phyloP scores from a whole-genome alignment of 2,888 invertebrate genomes.

The Molorchus minor region DNA sequence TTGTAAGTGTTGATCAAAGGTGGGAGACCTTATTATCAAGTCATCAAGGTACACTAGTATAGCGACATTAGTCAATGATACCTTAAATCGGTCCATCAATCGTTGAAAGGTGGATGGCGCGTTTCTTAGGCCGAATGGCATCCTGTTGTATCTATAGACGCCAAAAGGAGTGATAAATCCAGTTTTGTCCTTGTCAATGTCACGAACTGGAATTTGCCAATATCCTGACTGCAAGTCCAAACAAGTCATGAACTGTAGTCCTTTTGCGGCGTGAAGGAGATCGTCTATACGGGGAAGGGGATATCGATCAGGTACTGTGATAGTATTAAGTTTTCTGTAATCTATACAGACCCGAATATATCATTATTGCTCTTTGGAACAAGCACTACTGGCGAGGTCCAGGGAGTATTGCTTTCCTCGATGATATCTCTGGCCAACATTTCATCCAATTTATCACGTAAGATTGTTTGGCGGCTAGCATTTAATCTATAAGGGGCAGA shows the following conservation, averaged over 20 bases:
- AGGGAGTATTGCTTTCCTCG: not conserved
- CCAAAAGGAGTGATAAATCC: slow-evolving; percentile 46
- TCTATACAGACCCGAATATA: slow-evolving; percentile 21
- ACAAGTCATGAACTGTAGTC: not conserved
- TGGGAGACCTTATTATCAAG: not conserved
- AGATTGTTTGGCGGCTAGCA: not conserved
- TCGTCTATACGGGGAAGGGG: not conserved
- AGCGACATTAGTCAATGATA: slow-evolving; percentile 15
- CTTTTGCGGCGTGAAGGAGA: not conserved
- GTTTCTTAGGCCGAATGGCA: slow-evolving; percentile 44
- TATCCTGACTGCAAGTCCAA: not conserved
- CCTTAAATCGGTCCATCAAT: slow-evolving; percentile 36
- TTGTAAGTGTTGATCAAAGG: slow-evolving; percentile 40
- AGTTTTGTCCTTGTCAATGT: slow-evolving; percentile 23
- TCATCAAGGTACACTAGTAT: slow-evolving; percentile 35
- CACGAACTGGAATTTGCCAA: not conserved
- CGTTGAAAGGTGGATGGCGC: slow-evolving; percentile 44
- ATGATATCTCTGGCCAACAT: not conserved
- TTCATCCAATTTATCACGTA: not conserved
- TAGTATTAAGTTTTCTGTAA: slow-evolving; percentile 9
- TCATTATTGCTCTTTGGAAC: slow-evolving; percentile 22
- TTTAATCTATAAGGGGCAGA: slow-evolving; percentile 25
- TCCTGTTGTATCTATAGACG: slow-evolving; percentile 32
- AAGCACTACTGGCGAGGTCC: not conserved
- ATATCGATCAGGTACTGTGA: not conserved